A percentile compares a stretch with the other conserved stretches of the same genome.
phyloP scores from a whole-genome alignment of 2,113 vertebrate genomes.

The Lepisosteus osseus region DNA sequence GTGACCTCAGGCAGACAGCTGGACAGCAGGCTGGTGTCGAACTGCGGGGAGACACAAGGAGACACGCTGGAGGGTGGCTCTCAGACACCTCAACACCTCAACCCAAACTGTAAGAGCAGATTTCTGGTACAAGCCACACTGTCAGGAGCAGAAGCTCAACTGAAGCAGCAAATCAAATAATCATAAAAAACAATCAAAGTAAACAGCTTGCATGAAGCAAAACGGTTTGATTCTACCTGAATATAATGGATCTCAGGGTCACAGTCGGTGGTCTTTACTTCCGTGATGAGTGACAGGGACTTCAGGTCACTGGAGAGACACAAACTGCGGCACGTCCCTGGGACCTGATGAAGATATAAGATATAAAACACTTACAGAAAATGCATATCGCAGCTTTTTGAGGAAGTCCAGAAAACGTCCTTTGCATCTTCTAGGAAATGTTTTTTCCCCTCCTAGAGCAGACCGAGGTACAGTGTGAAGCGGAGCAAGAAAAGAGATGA shows the following conservation, averaged over 20 bases:
- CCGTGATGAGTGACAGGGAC: constrained; percentile 84
- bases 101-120: neutral
- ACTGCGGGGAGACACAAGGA: constrained; percentile 51
- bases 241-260: constrained; percentile 78
- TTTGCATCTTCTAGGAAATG: too few species aligned
- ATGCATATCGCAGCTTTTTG: too few species aligned
- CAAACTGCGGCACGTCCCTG: constrained; percentile 80
- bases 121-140: too few species aligned
- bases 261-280: constrained; percentile 60
- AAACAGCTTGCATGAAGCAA: neutral
- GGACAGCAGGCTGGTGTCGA: constrained; percentile 88
- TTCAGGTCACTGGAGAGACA: constrained; percentile 92
- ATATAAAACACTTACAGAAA: neutral
- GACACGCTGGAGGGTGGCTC: neutral
- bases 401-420: too few species aligned
- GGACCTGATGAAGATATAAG: constrained; percentile 60
- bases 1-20: constrained; percentile 91
- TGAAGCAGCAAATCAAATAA: neutral
- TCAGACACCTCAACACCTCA: neutral
- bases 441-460: too few species aligned
- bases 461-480: too few species aligned
- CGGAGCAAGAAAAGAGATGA: too few species aligned
- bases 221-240: constrained; percentile 65
- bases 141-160: neutral
- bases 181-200: neutral